phyloP scores from a whole-genome alignment of 35 echinoderm and acorn worm species.

The Heliocidaris tuberculata region DNA sequence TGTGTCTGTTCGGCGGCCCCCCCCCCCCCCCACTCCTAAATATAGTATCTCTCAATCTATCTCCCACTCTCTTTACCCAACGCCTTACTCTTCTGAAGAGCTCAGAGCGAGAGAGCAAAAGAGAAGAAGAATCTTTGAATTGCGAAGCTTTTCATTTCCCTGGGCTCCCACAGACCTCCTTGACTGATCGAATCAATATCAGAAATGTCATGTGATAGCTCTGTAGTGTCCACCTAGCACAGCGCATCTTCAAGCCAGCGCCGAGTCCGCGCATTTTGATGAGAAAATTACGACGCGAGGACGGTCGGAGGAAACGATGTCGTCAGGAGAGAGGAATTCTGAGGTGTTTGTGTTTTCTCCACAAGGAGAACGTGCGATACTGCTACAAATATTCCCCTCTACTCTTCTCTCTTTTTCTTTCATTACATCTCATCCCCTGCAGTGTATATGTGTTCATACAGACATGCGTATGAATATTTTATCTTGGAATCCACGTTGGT shows the following conservation, averaged over 20 bases:
- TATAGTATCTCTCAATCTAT: not conserved
- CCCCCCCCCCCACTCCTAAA: not conserved
- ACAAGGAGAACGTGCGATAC: not conserved
- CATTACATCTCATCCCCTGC: not conserved
- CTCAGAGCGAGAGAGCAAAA: not conserved
- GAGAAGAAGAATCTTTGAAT: constrained; percentile 3
- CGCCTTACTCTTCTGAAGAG: not conserved
- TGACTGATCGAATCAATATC: constrained; percentile 17
- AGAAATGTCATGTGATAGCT: constrained; percentile 17
- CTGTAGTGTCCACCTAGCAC: constrained; percentile 7
- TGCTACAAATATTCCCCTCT: constrained; percentile 3
- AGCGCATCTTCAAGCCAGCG: constrained; percentile 5
- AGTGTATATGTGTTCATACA: not conserved
- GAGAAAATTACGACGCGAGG: constrained; percentile 1
- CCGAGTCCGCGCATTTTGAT: constrained; percentile 14
- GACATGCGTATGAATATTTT: not conserved
- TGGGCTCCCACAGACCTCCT: not conserved
- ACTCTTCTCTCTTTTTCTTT: not conserved
- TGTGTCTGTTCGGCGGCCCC: too few relatives aligned
- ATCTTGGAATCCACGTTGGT: not conserved
- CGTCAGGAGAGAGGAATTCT: not conserved
- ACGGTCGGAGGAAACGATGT: not conserved
- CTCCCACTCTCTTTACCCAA: not conserved
- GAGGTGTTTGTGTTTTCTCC: constrained; percentile 2
- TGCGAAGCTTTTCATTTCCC: constrained; percentile 9